A percentile compares a stretch with the other conserved stretches of the same genome.
Conservation (phyloP, 2,888 invertebrate genomes). For the Erannis defoliaria region DNA sequence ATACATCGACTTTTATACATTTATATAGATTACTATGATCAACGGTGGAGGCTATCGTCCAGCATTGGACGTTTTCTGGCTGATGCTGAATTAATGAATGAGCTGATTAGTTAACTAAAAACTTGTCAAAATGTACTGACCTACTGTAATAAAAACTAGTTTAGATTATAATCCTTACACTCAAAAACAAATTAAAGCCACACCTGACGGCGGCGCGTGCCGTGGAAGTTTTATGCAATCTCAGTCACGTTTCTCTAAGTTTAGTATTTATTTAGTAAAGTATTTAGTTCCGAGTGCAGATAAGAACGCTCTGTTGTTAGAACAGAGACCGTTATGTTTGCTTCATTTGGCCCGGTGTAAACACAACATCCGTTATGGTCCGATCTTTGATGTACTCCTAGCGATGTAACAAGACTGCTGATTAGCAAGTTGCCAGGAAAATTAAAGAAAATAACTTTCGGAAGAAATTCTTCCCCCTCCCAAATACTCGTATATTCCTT, state of each 20-base stretch:
- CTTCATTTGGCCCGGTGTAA: conserved; percentile 55
- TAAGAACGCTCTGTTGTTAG: conserved; percentile 67
- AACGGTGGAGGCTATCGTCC: too few relatives aligned
- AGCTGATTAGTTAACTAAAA: too few relatives aligned
- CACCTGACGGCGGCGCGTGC: conserved; percentile 58
- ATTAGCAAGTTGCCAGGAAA: background rate
- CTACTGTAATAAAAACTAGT: background rate
- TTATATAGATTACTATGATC: too few relatives aligned
- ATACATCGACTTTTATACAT: too few relatives aligned
- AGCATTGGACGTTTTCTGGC: too few relatives aligned
- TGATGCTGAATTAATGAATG: too few relatives aligned
- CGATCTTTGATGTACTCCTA: background rate
- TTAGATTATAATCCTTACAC: conserved; percentile 8
- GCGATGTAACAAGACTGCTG: background rate
- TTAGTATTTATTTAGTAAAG: conserved; percentile 59
- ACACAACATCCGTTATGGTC: conserved; percentile 21
- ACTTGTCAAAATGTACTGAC: too few relatives aligned
- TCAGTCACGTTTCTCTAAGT: conserved; percentile 64
- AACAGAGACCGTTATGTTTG: conserved; percentile 68
- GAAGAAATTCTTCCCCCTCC: too few relatives aligned
- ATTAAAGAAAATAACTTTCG: background rate
- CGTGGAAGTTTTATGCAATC: conserved; percentile 59
- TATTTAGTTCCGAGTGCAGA: conserved; percentile 71
- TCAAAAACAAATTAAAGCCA: conserved; percentile 58
- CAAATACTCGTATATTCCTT: too few relatives aligned